Percentiles rank a stretch among this genome's conserved stretches.
Evolutionary conservation across 2,888 invertebrate species (phyloP).

Genomic region (Phasia obesa): DNA sequence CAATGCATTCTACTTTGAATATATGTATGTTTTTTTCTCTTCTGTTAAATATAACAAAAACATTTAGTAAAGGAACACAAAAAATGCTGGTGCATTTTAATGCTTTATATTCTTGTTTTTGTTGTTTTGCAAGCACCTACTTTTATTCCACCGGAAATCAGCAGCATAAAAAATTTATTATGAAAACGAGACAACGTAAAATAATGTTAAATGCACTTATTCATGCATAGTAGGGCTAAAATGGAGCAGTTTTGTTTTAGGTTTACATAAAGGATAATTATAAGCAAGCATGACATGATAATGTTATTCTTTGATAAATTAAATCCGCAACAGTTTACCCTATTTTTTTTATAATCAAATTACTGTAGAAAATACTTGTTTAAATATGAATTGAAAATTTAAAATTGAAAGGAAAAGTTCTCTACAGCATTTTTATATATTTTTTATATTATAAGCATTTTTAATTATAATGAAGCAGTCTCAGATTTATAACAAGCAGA

Average conservation of each 20-base stretch:
- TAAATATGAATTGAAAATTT: not conserved
- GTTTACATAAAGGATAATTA: slow-evolving; percentile 57
- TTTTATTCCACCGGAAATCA: slow-evolving; percentile 54
- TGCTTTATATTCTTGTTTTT: slow-evolving; percentile 18
- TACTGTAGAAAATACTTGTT: slow-evolving; percentile 1
- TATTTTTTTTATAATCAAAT: slow-evolving; percentile 5
- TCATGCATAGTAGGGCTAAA: slow-evolving; percentile 15
- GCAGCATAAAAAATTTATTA: slow-evolving; percentile 36
- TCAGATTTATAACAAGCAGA: no score
- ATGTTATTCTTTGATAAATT: slow-evolving; percentile 43
- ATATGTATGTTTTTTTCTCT: not conserved
- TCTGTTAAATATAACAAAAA: slow-evolving; percentile 23
- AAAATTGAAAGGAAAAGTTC: not conserved
- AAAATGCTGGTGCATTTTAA: slow-evolving; percentile 36
- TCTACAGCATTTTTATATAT: not conserved
- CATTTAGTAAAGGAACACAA: slow-evolving; percentile 42
- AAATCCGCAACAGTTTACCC: slow-evolving; percentile 45
- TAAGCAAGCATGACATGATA: slow-evolving; percentile 30
- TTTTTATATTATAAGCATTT: no score
- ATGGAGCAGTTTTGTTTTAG: slow-evolving; percentile 39
- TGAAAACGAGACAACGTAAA: not conserved
- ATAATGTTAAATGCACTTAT: slow-evolving; percentile 12
- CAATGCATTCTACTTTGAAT: slow-evolving; percentile 17
- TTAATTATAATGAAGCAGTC: no score
- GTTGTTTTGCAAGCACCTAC: not conserved